These are phyloP conservation scores for Protonibea diacanthus DNA, from an alignment of 2,797 vertebrate genomes.

Conservation along the genomic window DNA sequence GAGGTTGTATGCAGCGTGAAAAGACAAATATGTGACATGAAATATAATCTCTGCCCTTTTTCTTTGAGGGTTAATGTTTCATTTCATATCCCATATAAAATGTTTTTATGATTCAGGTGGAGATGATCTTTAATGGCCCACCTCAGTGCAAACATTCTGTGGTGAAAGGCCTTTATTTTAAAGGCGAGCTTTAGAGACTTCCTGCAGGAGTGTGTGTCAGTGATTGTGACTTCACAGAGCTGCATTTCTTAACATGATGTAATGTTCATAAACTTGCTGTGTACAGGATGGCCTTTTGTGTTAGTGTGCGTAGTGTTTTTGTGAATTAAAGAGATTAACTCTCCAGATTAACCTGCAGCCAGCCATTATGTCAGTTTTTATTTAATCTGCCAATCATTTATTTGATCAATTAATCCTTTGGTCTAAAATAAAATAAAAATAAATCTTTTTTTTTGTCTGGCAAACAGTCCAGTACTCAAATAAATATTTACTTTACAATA, in stretches of 20 bases:
- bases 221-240: conserved; percentile 24
- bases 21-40: background rate
- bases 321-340: background rate
- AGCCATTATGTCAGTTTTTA: background rate
- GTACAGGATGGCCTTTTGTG: background rate
- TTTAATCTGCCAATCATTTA: background rate
- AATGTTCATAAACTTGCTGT: conserved; percentile 34
- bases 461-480: background rate
- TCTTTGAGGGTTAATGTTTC: background rate
- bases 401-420: background rate
- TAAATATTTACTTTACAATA: background rate
- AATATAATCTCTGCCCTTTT: background rate
- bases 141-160: background rate
- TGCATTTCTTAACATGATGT: conserved; percentile 51
- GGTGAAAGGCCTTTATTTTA: conserved; percentile 13
- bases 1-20: background rate
- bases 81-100: background rate
- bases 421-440: background rate
- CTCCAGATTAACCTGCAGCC: background rate
- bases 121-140: background rate
- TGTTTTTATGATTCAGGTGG: background rate
- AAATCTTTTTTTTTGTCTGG: too few relatives aligned
- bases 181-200: conserved; percentile 9
- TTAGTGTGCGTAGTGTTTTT: background rate
- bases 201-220: conserved; percentile 14